A percentile compares a stretch with the other conserved stretches of the same genome.
Evolutionary conservation across 2,797 vertebrate genomes (phyloP).

Genomic region (Ataeniobius toweri): DNA sequence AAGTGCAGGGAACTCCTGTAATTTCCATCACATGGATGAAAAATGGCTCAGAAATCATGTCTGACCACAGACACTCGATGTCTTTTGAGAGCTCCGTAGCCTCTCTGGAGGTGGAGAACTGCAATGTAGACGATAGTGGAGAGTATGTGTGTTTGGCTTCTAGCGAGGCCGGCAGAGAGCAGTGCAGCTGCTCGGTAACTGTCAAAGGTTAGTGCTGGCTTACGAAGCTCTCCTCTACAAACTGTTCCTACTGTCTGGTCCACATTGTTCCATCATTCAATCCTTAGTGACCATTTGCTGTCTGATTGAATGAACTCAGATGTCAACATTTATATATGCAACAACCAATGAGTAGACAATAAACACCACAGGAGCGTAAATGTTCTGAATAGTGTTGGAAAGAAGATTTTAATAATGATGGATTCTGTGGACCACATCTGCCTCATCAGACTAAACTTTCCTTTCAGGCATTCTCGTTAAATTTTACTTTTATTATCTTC

Average conservation of each 20-base stretch:
- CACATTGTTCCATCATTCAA: not conserved
- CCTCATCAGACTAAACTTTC: not conserved
- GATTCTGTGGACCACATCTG: constrained; percentile 41
- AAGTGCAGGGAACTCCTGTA: constrained; percentile 89
- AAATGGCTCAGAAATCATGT: constrained; percentile 85
- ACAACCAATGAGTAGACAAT: not conserved
- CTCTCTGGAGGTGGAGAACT: constrained; percentile 76
- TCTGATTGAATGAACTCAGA: not conserved
- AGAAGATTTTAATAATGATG: not conserved
- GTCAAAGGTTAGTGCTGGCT: constrained; percentile 77
- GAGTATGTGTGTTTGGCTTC: constrained; percentile 89
- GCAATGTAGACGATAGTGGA: constrained; percentile 86
- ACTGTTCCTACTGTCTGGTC: not conserved
- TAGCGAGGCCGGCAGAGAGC: constrained; percentile 92
- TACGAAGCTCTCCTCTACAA: not conserved
- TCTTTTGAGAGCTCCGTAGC: constrained; percentile 84
- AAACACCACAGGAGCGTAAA: not conserved
- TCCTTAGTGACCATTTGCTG: not conserved
- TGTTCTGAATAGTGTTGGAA: not conserved
- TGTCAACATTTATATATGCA: not conserved
- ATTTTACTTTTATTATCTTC: constrained; percentile 27
- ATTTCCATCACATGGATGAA: constrained; percentile 90
- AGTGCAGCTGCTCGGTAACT: constrained; percentile 84
- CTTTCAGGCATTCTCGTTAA: not conserved
- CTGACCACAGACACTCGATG: constrained; percentile 82